Evolutionary conservation across 2,113 vertebrate genomes (phyloP), one percentile per base, ranked within the genome.

Genomic region (Cynopterus brachyotis): DNA sequence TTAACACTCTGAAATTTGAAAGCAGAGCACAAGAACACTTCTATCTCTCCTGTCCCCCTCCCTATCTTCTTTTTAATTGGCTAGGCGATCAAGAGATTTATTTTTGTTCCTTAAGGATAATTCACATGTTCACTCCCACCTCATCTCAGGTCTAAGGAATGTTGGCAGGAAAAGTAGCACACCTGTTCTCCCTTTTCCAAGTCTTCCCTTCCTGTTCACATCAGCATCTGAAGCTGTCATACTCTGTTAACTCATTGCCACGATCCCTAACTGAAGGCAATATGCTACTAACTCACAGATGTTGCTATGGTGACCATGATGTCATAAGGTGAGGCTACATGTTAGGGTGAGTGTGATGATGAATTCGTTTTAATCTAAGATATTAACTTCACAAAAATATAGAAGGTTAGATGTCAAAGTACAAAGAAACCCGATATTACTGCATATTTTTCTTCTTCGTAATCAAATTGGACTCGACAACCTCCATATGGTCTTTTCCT

Each of bases 71-170:
- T 59, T 45, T 94, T 93, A 28, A 86, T 69, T 87, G 89, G 89
- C 59, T 62, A 22, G 24, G 45, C 42, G 62, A 95, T 79, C 37
- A 90, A 66, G 37, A 90, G 24, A 75, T 62, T 96, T 96, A 87
- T 97, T 97, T 97, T 80, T 93, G 64, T 64, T 92, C 89, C 35
- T 80, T 70, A 28, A 76, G 15, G 62, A 89, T 78, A 75, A 80
- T 67, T 89, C 89, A 42, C 82, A 78, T 32, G 64, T 75, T 96
- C 85, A 79, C 89, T 76, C 89, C 53, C 78, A 86, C 89, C 62
- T 88, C 85, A 72, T 96, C 79, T 96, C 89, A 96, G 93, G 94
- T 96, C 73, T 97, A 73, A 94, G 85, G 83, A 96, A 90, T 7
- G 19, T 73, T 97, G 93, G 96, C 97, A 97, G 93, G 59, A 92